Evolutionary conservation across 2,888 invertebrate genomes (phyloP), one percentile per base, ranked within the genome.

Genomic region (Melipona beecheii): DNA sequence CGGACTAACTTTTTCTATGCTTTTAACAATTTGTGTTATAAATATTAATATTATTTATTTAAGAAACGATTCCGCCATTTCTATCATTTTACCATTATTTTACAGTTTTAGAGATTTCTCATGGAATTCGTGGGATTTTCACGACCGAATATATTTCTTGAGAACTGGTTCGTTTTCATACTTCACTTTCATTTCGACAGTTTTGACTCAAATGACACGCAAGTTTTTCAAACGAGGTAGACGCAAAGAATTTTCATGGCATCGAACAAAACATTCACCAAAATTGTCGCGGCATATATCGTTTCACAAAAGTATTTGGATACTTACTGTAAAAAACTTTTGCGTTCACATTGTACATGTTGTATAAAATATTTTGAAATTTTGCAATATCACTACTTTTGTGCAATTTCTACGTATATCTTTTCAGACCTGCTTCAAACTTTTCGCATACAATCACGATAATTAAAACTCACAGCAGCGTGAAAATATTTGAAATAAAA

Each of bases 251-350:
- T 74, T 50, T 68, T 60, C 62, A 24, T 75, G 60, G 17, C 43
- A 31, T 62, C 31, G 71, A 66, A 74, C 54, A 65, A 68, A 73
- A 74, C 49, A 43, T 60, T 58, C n/a, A 27, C 60, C 36, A 36
- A 58, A 19, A 69, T 60, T 58, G 54, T 56, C 70, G 60, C 70
- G 60, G 72, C 64, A 75, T 77, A 60, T 60, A 58, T 2, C 2
- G 56, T 2, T 15, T 58, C n/a, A 5, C 4, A 15, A 2, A 58
- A n/a, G n/a, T 15, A n/a, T 58, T 58, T n/a, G n/a, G 24, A n/a
- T 5, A 56, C 13, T 56, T n/a, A n/a, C 56, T 11, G 13, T 56
- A 56, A 5, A 2, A 56, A 58, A 58, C 56, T 58, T 58, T n/a
- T n/a, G 15, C n/a, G n/a, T n/a, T 15, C 2, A 56, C n/a, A n/a